A percentile compares a stretch with the other conserved stretches of the same genome.
These are phyloP conservation scores for Lottia gigantea DNA, from an alignment of 2,888 invertebrate genomes.

Conservation along the genomic window DNA sequence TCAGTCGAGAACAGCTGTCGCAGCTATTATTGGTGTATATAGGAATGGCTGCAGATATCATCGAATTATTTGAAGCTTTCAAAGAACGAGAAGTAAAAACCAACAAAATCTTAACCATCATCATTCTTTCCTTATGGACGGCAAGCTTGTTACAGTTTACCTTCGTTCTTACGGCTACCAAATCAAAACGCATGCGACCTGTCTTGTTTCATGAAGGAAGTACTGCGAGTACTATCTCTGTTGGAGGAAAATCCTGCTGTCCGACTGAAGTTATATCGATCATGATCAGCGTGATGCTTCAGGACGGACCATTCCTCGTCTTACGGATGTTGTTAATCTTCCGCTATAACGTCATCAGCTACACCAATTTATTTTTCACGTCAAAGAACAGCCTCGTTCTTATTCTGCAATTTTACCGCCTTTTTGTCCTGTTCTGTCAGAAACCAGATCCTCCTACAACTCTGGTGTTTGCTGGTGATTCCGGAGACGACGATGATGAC, in stretches of 20 bases:
- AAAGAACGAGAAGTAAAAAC: conserved; percentile 67
- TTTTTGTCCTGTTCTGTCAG: conserved; percentile 69
- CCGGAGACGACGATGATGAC: neutral
- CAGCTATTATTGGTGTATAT: conserved; percentile 60
- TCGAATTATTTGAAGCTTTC: conserved; percentile 93
- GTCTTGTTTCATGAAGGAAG: conserved; percentile 42
- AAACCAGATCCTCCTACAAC: neutral
- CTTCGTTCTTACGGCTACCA: conserved; percentile 71
- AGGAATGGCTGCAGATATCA: conserved; percentile 62
- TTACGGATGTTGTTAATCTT: conserved; percentile 81
- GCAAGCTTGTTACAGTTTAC: conserved; percentile 65
- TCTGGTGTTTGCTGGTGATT: neutral
- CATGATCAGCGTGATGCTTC: conserved; percentile 59
- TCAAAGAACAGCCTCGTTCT: conserved; percentile 92
- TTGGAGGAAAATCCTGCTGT: conserved; percentile 26
- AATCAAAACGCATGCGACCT: conserved; percentile 55
- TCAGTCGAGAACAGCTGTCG: conserved; percentile 55
- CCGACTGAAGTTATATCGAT: conserved; percentile 47
- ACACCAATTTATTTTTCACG: conserved; percentile 96
- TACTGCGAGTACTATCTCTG: conserved; percentile 12
- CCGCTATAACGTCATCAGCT: conserved; percentile 88
- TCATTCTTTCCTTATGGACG: conserved; percentile 69
- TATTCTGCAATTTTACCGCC: conserved; percentile 83
- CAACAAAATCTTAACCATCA: conserved; percentile 75
- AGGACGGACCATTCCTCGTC: conserved; percentile 66